Evolutionary conservation across 2,113 vertebrate genomes (phyloP).

Genomic region (Oreotrochilus melanogaster): DNA sequence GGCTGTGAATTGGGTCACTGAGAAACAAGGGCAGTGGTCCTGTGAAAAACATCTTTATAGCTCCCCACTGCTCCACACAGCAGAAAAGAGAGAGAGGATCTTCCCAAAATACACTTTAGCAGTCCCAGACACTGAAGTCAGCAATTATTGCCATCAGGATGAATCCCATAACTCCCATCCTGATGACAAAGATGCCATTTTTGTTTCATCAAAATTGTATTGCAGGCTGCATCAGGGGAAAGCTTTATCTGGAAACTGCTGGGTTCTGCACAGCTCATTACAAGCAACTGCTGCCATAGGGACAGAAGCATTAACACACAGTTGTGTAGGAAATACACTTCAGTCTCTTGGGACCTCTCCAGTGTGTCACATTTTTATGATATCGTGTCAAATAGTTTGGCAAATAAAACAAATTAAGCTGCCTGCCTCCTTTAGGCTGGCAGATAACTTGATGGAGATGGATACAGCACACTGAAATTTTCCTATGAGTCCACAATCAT

Average conservation of each 20-base stretch:
- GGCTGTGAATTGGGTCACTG: background rate
- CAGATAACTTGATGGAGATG: background rate
- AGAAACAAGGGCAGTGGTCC: slow-evolving; percentile 7
- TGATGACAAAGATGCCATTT: slow-evolving; percentile 46
- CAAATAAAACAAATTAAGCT: slow-evolving; percentile 37
- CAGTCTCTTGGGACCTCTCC: slow-evolving; percentile 39
- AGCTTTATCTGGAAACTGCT: slow-evolving; percentile 30
- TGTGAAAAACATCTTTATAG: slow-evolving; percentile 44
- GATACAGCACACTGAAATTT: background rate
- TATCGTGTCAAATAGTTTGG: background rate
- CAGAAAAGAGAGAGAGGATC: slow-evolving; percentile 16
- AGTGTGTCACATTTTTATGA: background rate
- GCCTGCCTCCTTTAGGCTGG: slow-evolving; percentile 4
- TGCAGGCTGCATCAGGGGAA: background rate
- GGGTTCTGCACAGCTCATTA: background rate
- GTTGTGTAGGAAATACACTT: slow-evolving; percentile 44
- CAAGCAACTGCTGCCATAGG: slow-evolving; percentile 5
- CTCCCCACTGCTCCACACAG: background rate
- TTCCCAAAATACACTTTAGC: slow-evolving; percentile 34
- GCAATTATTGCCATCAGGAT: slow-evolving; percentile 31
- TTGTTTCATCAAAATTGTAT: background rate
- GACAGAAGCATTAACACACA: slow-evolving; percentile 12
- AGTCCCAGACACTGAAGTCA: slow-evolving; percentile 22
- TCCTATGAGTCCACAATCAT: background rate
- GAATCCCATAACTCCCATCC: slow-evolving; percentile 24